Percentiles rank a stretch among this genome's conserved stretches.
phyloP scores from a whole-genome alignment of 2,113 vertebrate species.

The Propithecus coquereli region DNA sequence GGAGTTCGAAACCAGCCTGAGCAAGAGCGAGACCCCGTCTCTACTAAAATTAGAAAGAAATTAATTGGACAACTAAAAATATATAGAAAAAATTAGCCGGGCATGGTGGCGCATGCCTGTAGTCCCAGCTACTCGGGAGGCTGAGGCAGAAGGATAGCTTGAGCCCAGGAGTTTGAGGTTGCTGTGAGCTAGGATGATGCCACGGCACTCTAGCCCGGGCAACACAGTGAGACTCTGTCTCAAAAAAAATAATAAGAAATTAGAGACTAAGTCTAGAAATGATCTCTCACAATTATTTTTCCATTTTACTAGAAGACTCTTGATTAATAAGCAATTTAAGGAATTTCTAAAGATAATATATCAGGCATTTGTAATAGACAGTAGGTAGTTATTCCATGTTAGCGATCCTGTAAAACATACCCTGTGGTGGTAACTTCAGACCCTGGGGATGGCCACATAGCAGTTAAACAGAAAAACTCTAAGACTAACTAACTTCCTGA shows the following conservation, averaged over 20 bases:
- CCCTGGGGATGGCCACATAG: background rate
- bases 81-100: no score
- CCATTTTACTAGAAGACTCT: background rate
- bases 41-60: no score
- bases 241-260: background rate
- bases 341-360: conserved; percentile 19
- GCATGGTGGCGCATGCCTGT: no score
- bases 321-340: conserved; percentile 3
- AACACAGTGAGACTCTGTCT: no score
- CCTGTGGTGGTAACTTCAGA: background rate
- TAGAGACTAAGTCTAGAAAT: background rate
- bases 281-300: background rate
- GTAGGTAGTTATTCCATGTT: background rate
- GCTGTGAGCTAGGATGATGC: no score
- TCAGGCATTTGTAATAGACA: background rate
- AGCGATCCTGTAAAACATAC: background rate
- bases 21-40: no score
- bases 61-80: no score
- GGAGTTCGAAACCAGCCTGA: no score
- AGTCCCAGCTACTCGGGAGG: no score
- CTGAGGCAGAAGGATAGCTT: no score
- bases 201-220: no score
- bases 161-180: no score
- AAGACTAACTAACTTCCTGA: background rate
- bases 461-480: background rate